Conservation (phyloP, 2,888 invertebrate genomes). For the Caenorhabditis imperialis region DNA sequence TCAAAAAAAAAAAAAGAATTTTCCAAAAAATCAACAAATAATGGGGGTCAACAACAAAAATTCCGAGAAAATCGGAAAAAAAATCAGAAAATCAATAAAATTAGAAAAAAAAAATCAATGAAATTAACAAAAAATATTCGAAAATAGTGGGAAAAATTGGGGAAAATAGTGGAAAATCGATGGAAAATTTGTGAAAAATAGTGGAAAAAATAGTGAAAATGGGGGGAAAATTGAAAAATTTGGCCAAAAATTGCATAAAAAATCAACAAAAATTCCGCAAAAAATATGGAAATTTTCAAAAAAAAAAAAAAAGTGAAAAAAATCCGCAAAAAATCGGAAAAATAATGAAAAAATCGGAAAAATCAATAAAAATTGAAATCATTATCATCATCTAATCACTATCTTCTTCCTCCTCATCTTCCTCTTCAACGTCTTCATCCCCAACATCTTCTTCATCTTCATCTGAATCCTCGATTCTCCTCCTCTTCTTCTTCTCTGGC, state of each 20-base stretch:
- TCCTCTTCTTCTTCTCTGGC: constrained; percentile 2
- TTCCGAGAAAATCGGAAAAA: too few relatives aligned
- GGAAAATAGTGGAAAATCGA: too few relatives aligned
- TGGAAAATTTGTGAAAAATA: too few relatives aligned
- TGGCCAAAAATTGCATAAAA: not conserved
- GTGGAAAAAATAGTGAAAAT: not conserved
- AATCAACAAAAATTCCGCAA: not conserved
- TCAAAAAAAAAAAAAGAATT: not conserved
- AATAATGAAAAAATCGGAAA: constrained; percentile 3
- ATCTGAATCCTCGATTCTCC: constrained; percentile 12
- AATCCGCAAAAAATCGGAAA: not conserved
- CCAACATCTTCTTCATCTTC: constrained; percentile 27
- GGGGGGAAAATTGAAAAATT: not conserved
- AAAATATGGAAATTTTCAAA: constrained; percentile 9
- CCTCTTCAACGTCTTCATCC: constrained; percentile 19
- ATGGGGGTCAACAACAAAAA: not conserved
- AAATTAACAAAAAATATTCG: constrained; percentile 2
- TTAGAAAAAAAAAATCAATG: not conserved
- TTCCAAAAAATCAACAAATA: too few relatives aligned
- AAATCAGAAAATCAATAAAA: not conserved
- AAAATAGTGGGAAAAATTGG: constrained; percentile 6
- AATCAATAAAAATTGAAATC: constrained; percentile 2
- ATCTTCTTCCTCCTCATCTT: constrained; percentile 20
- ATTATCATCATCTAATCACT: not conserved
- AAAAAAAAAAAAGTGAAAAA: too few relatives aligned